Conservation (phyloP, 2,888 invertebrate genomes). For the Hipparchia sbordonii region DNA sequence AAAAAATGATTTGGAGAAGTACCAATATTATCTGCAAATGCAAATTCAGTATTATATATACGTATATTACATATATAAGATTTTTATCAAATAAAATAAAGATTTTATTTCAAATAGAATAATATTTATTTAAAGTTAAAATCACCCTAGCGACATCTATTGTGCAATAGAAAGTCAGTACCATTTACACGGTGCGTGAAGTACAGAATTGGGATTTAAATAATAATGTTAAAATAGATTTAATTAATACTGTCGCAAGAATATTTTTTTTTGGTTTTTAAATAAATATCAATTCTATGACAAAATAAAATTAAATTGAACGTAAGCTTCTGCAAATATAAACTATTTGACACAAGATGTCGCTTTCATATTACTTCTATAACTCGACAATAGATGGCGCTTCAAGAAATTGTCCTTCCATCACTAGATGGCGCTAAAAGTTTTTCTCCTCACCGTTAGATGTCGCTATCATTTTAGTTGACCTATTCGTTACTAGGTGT, state of each 20-base stretch:
- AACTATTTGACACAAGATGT: not conserved
- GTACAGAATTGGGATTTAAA: no score
- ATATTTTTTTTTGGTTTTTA: not conserved
- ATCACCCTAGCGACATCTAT: slow-evolving; percentile 42
- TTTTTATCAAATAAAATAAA: not conserved
- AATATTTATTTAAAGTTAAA: not conserved
- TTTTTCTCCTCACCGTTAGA: not conserved
- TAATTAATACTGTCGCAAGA: no score
- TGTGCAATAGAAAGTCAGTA: slow-evolving; percentile 36
- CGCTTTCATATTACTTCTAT: not conserved
- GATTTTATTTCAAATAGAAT: no score
- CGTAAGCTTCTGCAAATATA: not conserved
- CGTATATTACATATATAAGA: no score
- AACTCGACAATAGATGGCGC: slow-evolving; percentile 6
- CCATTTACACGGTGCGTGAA: no score
- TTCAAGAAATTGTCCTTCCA: not conserved
- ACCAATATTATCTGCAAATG: no score
- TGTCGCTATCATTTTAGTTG: slow-evolving; percentile 1
- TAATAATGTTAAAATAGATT: no score
- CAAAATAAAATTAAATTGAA: not conserved
- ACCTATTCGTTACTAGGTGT: not conserved
- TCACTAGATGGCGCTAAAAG: not conserved
- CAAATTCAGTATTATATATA: no score
- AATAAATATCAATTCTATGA: not conserved
- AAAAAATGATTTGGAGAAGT: not conserved